These are phyloP conservation scores for Volucella inanis DNA, from an alignment of 2,888 invertebrate species.

Conservation along the genomic window DNA sequence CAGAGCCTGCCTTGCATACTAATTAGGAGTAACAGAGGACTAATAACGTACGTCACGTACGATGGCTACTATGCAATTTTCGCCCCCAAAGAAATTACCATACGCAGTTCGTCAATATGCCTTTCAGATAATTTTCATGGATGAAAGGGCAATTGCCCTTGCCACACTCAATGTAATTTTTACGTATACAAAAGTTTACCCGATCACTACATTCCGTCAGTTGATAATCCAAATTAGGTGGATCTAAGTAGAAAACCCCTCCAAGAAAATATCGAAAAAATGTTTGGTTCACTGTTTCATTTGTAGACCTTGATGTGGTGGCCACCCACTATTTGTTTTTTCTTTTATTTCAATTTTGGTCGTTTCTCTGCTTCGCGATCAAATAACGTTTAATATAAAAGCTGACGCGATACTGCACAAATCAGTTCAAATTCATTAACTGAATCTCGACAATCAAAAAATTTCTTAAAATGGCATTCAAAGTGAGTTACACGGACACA, in stretches of 20 bases:
- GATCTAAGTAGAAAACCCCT: conserved; percentile 9
- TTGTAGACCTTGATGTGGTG: conserved; percentile 35
- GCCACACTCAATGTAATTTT: background rate
- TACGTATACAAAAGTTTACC: background rate
- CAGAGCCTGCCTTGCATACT: conserved; percentile 30
- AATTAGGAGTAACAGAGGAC: conserved; percentile 14
- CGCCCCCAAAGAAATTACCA: conserved; percentile 54
- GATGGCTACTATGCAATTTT: conserved; percentile 34
- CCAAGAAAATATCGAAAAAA: conserved; percentile 3
- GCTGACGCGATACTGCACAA: conserved; percentile 75
- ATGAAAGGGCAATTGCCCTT: conserved; percentile 52
- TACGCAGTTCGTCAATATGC: conserved; percentile 43
- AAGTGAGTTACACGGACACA: conserved; percentile 78
- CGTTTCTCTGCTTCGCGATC: conserved; percentile 22
- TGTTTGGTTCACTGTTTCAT: background rate
- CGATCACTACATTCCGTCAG: conserved; percentile 30
- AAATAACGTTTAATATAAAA: conserved; percentile 78
- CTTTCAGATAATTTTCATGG: conserved; percentile 43
- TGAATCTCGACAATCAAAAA: conserved; percentile 80
- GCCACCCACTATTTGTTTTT: conserved; percentile 17
- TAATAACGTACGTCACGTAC: conserved; percentile 51
- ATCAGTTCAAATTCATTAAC: conserved; percentile 81
- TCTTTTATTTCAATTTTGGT: background rate
- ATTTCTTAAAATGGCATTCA: conserved; percentile 80
- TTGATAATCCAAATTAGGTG: conserved; percentile 3